Percentiles rank a stretch among this genome's conserved stretches.
Conservation (phyloP, 1,140 invertebrate genomes). For the Lepidostoma basale region DNA sequence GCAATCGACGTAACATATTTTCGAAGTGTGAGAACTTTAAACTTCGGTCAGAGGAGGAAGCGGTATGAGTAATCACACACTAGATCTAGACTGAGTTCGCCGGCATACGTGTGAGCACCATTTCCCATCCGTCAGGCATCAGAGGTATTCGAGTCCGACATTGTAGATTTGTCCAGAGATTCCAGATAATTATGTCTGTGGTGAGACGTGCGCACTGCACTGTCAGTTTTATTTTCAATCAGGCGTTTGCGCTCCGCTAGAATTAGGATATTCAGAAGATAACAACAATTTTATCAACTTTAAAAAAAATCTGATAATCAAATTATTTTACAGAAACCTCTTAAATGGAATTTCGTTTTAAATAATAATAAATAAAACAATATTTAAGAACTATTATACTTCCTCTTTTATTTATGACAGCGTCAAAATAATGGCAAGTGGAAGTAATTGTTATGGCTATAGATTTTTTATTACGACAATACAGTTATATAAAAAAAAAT, state of each 20-base stretch:
- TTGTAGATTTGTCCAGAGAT: constrained; percentile 36
- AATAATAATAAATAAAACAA: too few relatives aligned
- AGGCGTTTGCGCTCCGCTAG: neutral
- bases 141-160: constrained; percentile 19
- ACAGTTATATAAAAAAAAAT: too few relatives aligned
- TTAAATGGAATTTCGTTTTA: too few relatives aligned
- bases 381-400: too few relatives aligned
- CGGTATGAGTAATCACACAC: constrained; percentile 7
- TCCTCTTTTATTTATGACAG: too few relatives aligned
- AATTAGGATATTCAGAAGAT: neutral
- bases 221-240: constrained; percentile 32
- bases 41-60: neutral
- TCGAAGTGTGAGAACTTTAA: constrained; percentile 2
- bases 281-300: too few relatives aligned
- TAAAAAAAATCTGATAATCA: too few relatives aligned
- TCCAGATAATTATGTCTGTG: constrained; percentile 43
- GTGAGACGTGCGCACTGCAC: constrained; percentile 25
- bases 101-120: neutral
- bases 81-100: constrained; percentile 11
- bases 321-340: too few relatives aligned
- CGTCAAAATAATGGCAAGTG: too few relatives aligned
- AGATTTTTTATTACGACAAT: too few relatives aligned
- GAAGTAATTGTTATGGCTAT: too few relatives aligned
- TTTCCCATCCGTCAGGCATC: constrained; percentile 16
- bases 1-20: too few relatives aligned